Evolutionary conservation across 2,888 invertebrate species (phyloP), one percentile per base, ranked within the genome.

Genomic region (Cotesia congregata): DNA sequence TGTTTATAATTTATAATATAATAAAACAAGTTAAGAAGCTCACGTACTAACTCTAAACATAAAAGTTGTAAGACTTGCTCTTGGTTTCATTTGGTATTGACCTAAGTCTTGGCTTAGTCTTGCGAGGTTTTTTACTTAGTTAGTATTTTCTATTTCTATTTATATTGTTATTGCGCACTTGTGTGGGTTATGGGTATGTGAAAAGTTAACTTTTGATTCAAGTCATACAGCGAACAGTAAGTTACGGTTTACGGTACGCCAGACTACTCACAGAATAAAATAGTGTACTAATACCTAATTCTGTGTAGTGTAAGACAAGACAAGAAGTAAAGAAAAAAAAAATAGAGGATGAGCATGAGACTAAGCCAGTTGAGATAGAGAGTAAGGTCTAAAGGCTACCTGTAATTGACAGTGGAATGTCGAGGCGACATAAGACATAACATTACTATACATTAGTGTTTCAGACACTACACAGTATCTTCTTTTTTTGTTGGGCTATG

Each of bases 361-460:
- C 50, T 50, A 50, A 12, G 12, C 50, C 30, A 30, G 30, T 30
- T 3, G 30, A 30, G 30, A 30, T 50, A 50, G 50, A 50, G 50
- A 12, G 9, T 50, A 50, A 50, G 50, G 50, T 50, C 50, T 62
- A 20, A 62, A 62, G 62, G 20, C 62, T 62, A 62, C 62, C 62
- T 62, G 62, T 15, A 62, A 62, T 62, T 62, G 62, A 62, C 62
- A 62, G 62, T 7, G 62, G 62, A 62, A 62, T 62, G 62, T 20
- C 6, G 62, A 6, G 17, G 62, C 15, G 62, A 62, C 62, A 62
- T 62, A 17, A 17, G 20, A 62, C 62, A 62, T 62, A 17, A 17
- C 62, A 62, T 62, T 50, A 50, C 50, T 50, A 50, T 50, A 50
- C 12, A 50, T 50, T 50, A 50, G 50, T 50, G 50, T 50, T 7